Evolutionary conservation across 2,888 invertebrate genomes (phyloP), one percentile per base, ranked within the genome.

Genomic region (Euspilapteryx auroguttella): DNA sequence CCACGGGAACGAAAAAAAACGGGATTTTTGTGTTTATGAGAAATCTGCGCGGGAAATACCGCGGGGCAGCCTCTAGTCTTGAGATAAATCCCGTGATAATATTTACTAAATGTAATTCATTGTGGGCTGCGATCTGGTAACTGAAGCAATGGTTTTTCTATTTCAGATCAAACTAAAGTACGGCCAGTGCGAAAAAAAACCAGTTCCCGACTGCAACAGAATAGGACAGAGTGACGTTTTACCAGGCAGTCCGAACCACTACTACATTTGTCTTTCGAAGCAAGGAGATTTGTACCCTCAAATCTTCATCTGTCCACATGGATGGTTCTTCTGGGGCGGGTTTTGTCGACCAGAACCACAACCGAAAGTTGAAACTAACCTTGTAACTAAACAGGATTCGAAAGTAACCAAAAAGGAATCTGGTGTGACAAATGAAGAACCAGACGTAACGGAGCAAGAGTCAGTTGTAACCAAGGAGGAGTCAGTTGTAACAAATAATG

Each of bases 251-350:
- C 45, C 54, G 5, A 68, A 69, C 35, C 63, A 73, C 38, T 75
- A 75, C 41, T 73, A 59, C 43, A 61, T 73, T 1, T 75, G 75
- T 23, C 45, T 71, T 2, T 41, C 42, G 12, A 64, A 51, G 24
- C 35, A 48, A 1, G 49, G 52, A 0, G 21, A 14, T 0, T 28
- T 68, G 0, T 50, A 56, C 13, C 68, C 75, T 3, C 73, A 73
- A 40, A 37, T 75, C 12, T 71, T 75, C 41, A 54, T 73, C 24
- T 75, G 75, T 24, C 75, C 75, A 0, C 58, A 71, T 29, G 75
- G 75, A 5, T 71, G 65, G 66, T 51, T 44, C 36, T 73, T 66
- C 42, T 55, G 51, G 44, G 54, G 52, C 2, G 59, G 57, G 2
- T 71, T 51, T 41, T 75, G 75, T 28, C 51, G 51, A 10, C 57